phyloP scores from a whole-genome alignment of 2,888 invertebrate genomes.

The Pimpla rufipes region DNA sequence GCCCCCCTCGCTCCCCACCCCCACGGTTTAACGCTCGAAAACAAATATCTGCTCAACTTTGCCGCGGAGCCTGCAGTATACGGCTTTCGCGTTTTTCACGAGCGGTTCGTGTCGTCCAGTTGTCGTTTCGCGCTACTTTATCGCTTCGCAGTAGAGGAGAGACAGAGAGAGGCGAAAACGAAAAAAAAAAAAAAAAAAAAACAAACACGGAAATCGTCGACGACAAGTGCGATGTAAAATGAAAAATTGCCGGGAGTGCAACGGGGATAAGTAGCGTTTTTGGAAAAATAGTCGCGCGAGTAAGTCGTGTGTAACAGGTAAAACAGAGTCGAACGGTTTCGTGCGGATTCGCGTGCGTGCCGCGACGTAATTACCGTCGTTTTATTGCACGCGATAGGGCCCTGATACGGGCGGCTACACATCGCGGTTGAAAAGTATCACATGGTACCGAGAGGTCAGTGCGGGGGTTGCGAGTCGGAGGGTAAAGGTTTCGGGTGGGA shows the following conservation, averaged over 20 bases:
- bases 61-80: conserved; percentile 37
- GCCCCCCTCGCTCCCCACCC: not conserved
- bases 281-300: not conserved
- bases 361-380: conserved; percentile 29
- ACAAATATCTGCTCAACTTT: conserved; percentile 66
- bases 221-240: not conserved
- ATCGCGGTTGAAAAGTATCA: conserved; percentile 9
- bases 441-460: not conserved
- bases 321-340: not conserved
- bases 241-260: not conserved
- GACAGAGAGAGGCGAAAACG: not conserved
- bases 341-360: conserved; percentile 11
- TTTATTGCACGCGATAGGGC: conserved; percentile 24
- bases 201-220: not conserved
- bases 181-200: not conserved
- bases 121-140: conserved; percentile 38
- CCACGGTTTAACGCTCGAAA: conserved; percentile 62
- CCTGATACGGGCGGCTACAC: not conserved
- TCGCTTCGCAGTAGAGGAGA: conserved; percentile 11
- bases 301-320: conserved; percentile 49
- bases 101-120: conserved; percentile 56
- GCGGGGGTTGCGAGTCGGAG: not conserved
- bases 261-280: not conserved
- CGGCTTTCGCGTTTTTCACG: conserved; percentile 53
- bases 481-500: not conserved